These are phyloP conservation scores for Drosophila rellima DNA, from an alignment of 2,888 invertebrate genomes.

Conservation along the genomic window DNA sequence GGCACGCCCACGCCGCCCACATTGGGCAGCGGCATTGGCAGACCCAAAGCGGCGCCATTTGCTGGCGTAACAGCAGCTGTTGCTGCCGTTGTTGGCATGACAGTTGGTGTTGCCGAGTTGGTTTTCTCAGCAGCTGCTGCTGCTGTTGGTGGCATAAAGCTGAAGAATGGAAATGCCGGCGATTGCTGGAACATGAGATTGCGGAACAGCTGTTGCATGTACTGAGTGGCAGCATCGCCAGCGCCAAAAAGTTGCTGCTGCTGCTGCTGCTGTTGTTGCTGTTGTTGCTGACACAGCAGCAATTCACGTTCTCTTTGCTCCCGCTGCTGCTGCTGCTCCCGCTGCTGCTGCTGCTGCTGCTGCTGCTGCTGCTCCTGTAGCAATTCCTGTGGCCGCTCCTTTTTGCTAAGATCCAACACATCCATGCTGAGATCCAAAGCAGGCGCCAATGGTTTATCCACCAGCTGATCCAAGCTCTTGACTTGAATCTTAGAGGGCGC, in stretches of 20 bases:
- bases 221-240: constrained; percentile 73
- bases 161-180: constrained; percentile 88
- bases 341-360: constrained; percentile 6
- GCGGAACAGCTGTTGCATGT: constrained; percentile 88
- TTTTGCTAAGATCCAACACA: constrained; percentile 94
- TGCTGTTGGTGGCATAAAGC: constrained; percentile 64
- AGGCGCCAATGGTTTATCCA: constrained; percentile 85
- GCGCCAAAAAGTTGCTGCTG: constrained; percentile 89
- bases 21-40: constrained; percentile 55
- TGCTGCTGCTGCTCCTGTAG: constrained; percentile 9
- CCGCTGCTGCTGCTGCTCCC: constrained; percentile 8
- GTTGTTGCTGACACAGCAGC: constrained; percentile 32
- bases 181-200: constrained; percentile 88
- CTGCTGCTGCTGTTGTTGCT: constrained; percentile 27
- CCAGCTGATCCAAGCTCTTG: constrained; percentile 89
- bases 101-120: constrained; percentile 43
- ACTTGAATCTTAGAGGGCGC: constrained; percentile 87
- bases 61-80: constrained; percentile 56
- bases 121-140: constrained; percentile 44
- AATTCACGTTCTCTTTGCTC: constrained; percentile 31
- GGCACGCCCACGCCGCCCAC: constrained; percentile 86
- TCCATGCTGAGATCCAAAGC: constrained; percentile 92
- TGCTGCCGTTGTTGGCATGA: constrained; percentile 32
- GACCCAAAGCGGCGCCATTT: constrained; percentile 26
- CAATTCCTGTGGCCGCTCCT: constrained; percentile 85